Conservation (phyloP, 2,113 vertebrate genomes). For the Helogale parvula region DNA sequence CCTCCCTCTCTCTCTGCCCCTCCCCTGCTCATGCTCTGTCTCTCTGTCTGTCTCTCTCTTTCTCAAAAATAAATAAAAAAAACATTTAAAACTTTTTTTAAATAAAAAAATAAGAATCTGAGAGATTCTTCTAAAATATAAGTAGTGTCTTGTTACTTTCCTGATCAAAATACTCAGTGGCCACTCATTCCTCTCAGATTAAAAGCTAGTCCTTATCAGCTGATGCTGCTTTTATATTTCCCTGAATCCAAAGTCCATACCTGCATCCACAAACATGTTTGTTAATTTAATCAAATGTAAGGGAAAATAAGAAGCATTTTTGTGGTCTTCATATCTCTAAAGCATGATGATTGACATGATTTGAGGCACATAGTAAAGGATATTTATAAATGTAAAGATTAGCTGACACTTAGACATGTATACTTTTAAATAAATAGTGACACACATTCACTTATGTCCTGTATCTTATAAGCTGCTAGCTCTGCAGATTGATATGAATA, state of each 20-base stretch:
- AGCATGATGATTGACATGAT: not conserved
- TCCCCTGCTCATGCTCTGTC: too few relatives aligned
- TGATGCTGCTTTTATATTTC: not conserved
- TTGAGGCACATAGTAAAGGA: not conserved
- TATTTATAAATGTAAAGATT: not conserved
- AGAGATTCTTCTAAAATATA: not conserved
- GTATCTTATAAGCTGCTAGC: not conserved
- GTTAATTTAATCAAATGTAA: not conserved
- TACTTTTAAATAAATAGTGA: not conserved
- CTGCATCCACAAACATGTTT: not conserved
- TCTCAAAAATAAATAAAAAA: too few relatives aligned
- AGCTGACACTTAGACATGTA: not conserved
- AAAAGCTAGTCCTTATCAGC: not conserved
- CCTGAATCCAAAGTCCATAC: not conserved
- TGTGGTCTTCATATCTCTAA: not conserved
- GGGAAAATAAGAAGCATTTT: not conserved
- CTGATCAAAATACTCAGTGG: not conserved
- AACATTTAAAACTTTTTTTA: too few relatives aligned
- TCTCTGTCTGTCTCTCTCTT: too few relatives aligned
- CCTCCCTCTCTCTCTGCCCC: too few relatives aligned
- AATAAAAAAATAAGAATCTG: not conserved
- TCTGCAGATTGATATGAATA: not conserved
- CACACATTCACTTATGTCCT: not conserved
- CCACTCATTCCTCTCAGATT: not conserved
- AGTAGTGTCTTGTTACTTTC: not conserved